phyloP scores from a whole-genome alignment of 2,113 vertebrate species.

The Rana temporaria region DNA sequence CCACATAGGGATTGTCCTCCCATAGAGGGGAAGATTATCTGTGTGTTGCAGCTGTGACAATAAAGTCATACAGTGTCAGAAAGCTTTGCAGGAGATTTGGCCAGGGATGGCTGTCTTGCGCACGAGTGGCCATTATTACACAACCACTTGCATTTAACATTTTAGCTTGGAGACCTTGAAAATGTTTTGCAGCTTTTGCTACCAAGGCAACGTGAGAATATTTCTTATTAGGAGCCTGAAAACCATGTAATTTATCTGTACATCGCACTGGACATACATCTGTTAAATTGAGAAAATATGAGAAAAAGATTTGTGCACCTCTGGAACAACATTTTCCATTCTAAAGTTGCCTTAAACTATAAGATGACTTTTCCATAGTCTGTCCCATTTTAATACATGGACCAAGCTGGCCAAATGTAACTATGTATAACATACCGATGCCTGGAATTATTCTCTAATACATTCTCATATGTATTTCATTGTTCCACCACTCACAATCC shows the following conservation, averaged over 20 bases:
- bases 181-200: conserved; percentile 24
- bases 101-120: conserved; percentile 10
- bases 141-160: conserved; percentile 1
- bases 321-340: too few relatives aligned
- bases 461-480: too few relatives aligned
- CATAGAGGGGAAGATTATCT: not conserved
- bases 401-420: too few relatives aligned
- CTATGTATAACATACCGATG: too few relatives aligned
- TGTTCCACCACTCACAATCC: too few relatives aligned
- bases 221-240: not conserved
- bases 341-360: too few relatives aligned
- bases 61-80: not conserved
- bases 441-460: too few relatives aligned
- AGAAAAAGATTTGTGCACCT: too few relatives aligned
- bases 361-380: too few relatives aligned
- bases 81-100: not conserved
- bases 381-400: too few relatives aligned
- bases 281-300: not conserved
- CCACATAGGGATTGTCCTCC: not conserved
- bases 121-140: not conserved
- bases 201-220: conserved; percentile 1
- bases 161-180: conserved; percentile 32
- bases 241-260: not conserved
- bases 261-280: not conserved
- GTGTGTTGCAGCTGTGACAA: not conserved